A percentile compares a stretch with the other conserved stretches of the same genome.
These are phyloP conservation scores for Drosophila conformis DNA, from an alignment of 2,888 invertebrate genomes.

Conservation along the genomic window DNA sequence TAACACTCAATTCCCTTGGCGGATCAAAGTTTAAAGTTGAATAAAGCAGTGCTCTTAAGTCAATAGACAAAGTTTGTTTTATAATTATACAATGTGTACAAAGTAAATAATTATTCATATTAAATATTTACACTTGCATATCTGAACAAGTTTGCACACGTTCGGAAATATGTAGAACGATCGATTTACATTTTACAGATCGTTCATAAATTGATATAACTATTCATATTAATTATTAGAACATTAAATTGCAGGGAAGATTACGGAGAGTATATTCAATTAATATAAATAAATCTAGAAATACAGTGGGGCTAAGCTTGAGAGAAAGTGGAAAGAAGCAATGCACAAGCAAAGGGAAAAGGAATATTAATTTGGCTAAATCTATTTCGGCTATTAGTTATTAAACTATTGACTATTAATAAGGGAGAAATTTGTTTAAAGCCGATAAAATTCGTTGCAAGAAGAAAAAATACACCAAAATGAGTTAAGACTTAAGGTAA, in stretches of 20 bases:
- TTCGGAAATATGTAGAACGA: neutral
- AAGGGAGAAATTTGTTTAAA: neutral
- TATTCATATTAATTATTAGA: neutral
- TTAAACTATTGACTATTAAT: neutral
- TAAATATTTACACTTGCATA: neutral
- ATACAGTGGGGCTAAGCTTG: neutral
- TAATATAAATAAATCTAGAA: neutral
- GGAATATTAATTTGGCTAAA: neutral
- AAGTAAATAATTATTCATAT: neutral
- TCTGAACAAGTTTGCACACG: neutral
- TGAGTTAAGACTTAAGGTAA: neutral
- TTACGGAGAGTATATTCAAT: neutral
- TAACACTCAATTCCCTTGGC: neutral
- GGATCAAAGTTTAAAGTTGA: neutral
- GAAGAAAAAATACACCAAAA: neutral
- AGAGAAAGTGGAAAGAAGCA: neutral
- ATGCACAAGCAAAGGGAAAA: neutral
- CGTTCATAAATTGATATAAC: neutral
- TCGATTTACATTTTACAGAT: neutral
- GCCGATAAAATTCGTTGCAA: neutral
- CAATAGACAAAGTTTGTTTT: neutral
- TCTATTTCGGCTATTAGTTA: neutral
- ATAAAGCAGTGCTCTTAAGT: neutral
- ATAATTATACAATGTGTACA: neutral
- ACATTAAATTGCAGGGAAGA: neutral